These are phyloP conservation scores for Lepus americanus DNA, from an alignment of 2,113 vertebrate genomes.

Conservation along the genomic window DNA sequence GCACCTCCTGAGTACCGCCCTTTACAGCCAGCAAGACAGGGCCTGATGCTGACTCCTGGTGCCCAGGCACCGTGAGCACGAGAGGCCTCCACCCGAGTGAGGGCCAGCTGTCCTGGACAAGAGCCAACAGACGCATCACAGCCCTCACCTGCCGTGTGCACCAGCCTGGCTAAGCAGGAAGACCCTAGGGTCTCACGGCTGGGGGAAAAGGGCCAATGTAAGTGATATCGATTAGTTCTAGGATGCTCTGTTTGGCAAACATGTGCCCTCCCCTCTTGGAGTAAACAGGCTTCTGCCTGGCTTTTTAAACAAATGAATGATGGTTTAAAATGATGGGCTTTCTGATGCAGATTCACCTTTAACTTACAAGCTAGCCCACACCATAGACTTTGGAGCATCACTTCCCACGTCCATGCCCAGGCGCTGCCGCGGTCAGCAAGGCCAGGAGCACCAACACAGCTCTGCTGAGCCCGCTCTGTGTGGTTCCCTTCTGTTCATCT, in stretches of 20 bases:
- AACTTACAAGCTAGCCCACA: constrained; percentile 9
- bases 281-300: constrained; percentile 16
- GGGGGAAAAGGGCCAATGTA: not conserved
- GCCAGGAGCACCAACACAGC: not conserved
- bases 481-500: constrained; percentile 44
- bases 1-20: not conserved
- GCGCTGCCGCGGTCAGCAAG: not conserved
- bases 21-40: not conserved
- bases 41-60: not conserved
- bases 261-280: not conserved
- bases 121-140: not conserved
- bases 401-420: not conserved
- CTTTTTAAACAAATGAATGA: not conserved
- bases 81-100: not conserved
- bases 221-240: not conserved
- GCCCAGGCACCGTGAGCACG: not conserved
- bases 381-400: not conserved
- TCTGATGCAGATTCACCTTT: constrained; percentile 38
- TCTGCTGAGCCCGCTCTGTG: not conserved
- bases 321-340: constrained; percentile 11
- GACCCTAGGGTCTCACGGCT: constrained; percentile 3
- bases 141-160: not conserved
- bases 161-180: not conserved
- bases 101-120: not conserved
- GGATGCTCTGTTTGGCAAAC: not conserved